Evolutionary conservation across 1,140 invertebrate species (phyloP).

Genomic region (Aphelenchoides besseyi): DNA sequence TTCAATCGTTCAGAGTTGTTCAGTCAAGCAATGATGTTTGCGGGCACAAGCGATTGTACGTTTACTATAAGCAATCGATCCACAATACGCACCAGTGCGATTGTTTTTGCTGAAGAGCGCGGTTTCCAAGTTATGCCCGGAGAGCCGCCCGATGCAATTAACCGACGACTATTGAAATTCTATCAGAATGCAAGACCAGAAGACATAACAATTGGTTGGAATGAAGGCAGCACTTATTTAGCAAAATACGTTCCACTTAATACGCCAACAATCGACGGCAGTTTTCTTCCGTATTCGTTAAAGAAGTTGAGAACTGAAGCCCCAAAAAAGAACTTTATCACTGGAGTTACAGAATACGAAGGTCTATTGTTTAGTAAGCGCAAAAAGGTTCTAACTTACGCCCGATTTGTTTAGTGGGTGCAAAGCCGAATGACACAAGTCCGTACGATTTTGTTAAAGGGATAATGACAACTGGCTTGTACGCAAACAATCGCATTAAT

Average conservation of each 20-base stretch:
- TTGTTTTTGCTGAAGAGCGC: slow-evolving; percentile 16
- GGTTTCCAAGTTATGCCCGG: slow-evolving; percentile 36
- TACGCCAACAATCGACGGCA: slow-evolving; percentile 45
- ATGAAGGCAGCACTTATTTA: neutral
- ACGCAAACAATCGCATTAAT: neutral
- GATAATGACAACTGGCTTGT: neutral
- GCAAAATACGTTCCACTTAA: slow-evolving; percentile 14
- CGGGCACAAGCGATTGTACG: slow-evolving; percentile 25
- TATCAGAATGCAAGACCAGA: neutral
- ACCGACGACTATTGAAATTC: slow-evolving; percentile 15
- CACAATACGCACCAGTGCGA: slow-evolving; percentile 29
- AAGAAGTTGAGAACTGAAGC: slow-evolving; percentile 48
- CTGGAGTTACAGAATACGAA: slow-evolving; percentile 48
- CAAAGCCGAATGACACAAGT: slow-evolving; percentile 1
- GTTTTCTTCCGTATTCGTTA: slow-evolving; percentile 47
- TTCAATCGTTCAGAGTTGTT: slow-evolving; percentile 37
- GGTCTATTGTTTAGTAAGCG: slow-evolving; percentile 38
- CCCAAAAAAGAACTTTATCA: slow-evolving; percentile 41
- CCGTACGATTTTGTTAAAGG: neutral
- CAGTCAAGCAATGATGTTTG: slow-evolving; percentile 41
- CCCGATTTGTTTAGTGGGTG: slow-evolving; percentile 23
- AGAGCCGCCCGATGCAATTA: slow-evolving; percentile 34
- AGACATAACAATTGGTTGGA: slow-evolving; percentile 3
- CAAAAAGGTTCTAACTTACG: slow-evolving; percentile 1
- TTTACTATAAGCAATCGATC: slow-evolving; percentile 31